These are phyloP conservation scores for Camptogramma bilineatum DNA, from an alignment of 2,888 invertebrate species.

Conservation along the genomic window DNA sequence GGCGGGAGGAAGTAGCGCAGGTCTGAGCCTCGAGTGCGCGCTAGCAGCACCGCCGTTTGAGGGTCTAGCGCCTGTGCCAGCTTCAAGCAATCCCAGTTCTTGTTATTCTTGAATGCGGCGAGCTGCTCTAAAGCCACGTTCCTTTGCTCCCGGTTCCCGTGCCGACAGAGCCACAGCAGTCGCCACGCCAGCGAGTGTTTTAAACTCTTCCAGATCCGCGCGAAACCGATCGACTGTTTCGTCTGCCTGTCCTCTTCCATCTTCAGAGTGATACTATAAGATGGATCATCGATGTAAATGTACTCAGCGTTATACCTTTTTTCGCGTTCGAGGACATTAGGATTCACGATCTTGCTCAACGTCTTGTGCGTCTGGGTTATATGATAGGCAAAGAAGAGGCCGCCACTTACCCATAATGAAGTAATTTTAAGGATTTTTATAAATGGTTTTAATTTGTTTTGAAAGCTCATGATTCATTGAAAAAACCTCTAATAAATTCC, in stretches of 20 bases:
- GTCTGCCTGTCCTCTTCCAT: conserved; percentile 61
- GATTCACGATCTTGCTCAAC: conserved; percentile 66
- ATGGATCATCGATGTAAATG: conserved; percentile 79
- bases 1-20: conserved; percentile 91
- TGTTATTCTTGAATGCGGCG: conserved; percentile 88
- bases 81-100: conserved; percentile 88
- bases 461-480: conserved; percentile 57
- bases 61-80: conserved; percentile 93
- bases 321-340: conserved; percentile 71
- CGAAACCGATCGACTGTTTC: conserved; percentile 63
- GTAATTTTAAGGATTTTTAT: conserved; percentile 63
- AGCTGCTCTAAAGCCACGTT: conserved; percentile 88
- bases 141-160: conserved; percentile 86
- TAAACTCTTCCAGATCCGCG: conserved; percentile 86
- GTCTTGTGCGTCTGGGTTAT: conserved; percentile 61
- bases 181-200: conserved; percentile 88
- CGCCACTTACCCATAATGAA: conserved; percentile 57
- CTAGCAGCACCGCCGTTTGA: conserved; percentile 91
- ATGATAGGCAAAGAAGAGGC: conserved; percentile 64
- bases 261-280: conserved; percentile 61
- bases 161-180: conserved; percentile 87
- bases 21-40: conserved; percentile 89
- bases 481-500: background rate
- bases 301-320: conserved; percentile 74
- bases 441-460: conserved; percentile 62